Conservation (phyloP, 2,113 vertebrate species). For the Myiagra hebetior region DNA sequence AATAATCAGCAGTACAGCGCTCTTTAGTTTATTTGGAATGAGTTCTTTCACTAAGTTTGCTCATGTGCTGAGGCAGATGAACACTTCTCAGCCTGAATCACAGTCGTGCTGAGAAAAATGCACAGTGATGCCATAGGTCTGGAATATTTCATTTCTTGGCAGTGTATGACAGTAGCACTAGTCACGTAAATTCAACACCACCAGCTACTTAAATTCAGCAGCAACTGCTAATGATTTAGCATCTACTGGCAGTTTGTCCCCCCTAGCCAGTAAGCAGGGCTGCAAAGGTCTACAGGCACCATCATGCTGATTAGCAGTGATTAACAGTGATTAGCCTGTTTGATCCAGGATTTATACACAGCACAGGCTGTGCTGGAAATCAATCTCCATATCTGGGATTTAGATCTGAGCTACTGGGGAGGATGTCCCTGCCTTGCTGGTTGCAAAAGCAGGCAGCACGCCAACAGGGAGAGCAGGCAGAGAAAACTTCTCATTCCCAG, state of each 20-base stretch:
- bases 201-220: slow-evolving; percentile 32
- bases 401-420: neutral
- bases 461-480: neutral
- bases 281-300: neutral
- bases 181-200: slow-evolving; percentile 17
- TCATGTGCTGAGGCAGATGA: neutral
- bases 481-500: neutral
- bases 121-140: neutral
- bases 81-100: neutral
- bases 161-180: neutral
- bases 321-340: slow-evolving; percentile 54
- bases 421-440: neutral
- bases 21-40: neutral
- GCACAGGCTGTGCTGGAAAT: neutral
- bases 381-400: slow-evolving; percentile 10
- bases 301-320: slow-evolving; percentile 36
- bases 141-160: neutral
- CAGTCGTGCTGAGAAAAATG: neutral
- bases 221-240: slow-evolving; percentile 13
- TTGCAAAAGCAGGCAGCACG: neutral
- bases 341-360: slow-evolving; percentile 32
- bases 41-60: neutral
- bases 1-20: neutral
- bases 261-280: neutral
- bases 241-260: neutral